These are phyloP conservation scores for Antedon mediterranea DNA, from an alignment of 53 echinoderm and acorn worm genomes.

Conservation along the genomic window DNA sequence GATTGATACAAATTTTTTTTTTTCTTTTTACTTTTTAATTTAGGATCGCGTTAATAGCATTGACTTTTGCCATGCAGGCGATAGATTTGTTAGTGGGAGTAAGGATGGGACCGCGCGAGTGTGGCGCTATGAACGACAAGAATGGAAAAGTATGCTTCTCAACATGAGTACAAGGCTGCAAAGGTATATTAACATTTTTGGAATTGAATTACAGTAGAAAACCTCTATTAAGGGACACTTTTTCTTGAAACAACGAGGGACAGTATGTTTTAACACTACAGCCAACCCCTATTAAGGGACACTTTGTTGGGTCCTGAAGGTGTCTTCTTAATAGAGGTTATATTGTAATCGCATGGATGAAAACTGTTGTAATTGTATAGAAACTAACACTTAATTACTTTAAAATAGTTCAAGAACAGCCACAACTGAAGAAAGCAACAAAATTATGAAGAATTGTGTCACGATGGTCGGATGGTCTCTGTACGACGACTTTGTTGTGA, in stretches of 20 bases:
- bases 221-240: no score
- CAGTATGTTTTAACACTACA: no score
- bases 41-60: constrained; percentile 99
- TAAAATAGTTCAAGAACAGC: constrained; percentile 23
- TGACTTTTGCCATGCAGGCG: constrained; percentile 65
- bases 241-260: no score
- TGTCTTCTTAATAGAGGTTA: no score
- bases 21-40: not conserved
- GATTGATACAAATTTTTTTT: no score
- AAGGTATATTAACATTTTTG: constrained; percentile 32
- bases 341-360: no score
- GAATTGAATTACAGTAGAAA: no score
- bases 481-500: constrained; percentile 61
- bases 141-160: constrained; percentile 58
- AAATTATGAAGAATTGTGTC: constrained; percentile 83
- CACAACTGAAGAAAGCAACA: constrained; percentile 68
- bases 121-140: constrained; percentile 73
- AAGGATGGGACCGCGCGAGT: constrained; percentile 91
- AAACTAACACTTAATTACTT: not conserved
- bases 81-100: constrained; percentile 66
- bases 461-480: constrained; percentile 91
- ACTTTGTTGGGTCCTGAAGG: no score
- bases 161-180: constrained; percentile 62
- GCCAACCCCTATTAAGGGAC: no score
- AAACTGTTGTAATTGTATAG: no score